phyloP scores from a whole-genome alignment of 2,113 vertebrate species.

The Actinemys pallida region DNA sequence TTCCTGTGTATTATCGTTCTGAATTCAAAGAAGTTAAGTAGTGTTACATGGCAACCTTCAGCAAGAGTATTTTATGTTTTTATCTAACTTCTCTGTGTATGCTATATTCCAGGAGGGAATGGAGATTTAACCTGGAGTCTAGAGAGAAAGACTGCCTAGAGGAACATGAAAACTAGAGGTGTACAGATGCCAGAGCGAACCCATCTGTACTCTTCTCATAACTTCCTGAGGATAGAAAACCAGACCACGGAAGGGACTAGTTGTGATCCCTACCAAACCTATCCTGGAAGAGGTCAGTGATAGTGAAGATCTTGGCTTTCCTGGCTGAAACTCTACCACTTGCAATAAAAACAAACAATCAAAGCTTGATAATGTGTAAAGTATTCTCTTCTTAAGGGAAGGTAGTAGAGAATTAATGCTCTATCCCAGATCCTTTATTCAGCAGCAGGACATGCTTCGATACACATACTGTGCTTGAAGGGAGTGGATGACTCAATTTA shows the following conservation, averaged over 20 bases:
- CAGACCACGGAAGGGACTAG: neutral
- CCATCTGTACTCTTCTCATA: neutral
- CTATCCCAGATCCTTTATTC: neutral
- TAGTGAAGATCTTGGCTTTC: neutral
- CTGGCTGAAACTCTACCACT: neutral
- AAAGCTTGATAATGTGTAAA: neutral
- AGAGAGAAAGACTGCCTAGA: neutral
- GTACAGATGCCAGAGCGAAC: neutral
- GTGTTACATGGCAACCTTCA: neutral
- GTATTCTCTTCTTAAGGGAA: neutral
- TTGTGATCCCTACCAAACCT: neutral
- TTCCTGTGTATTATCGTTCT: neutral
- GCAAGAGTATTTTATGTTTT: neutral
- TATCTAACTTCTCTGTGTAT: neutral
- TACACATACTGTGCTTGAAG: neutral
- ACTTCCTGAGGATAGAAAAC: neutral
- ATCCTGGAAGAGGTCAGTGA: neutral
- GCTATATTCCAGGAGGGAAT: neutral
- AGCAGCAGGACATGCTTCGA: neutral
- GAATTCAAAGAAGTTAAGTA: neutral
- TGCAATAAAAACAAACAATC: neutral
- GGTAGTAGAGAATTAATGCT: neutral
- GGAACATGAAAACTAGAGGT: neutral
- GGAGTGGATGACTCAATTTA: neutral
- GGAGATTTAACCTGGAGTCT: neutral